Conservation (phyloP, 2,797 vertebrate genomes). For the Syngnathus acus region DNA sequence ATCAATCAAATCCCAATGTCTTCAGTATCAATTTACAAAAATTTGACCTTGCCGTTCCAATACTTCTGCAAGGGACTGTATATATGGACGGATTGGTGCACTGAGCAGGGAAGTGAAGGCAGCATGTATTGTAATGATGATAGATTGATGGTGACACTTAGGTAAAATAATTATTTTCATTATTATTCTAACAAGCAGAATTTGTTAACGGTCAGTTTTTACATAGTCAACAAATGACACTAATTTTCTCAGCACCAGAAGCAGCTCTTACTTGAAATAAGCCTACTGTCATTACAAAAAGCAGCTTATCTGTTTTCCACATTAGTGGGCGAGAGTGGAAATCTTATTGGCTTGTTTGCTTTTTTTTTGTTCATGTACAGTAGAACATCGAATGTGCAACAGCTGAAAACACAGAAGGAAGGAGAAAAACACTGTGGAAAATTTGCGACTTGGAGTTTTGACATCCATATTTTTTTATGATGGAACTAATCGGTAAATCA, state of each 20-base stretch:
- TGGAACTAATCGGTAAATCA: conserved; percentile 4
- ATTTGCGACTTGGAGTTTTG: not conserved
- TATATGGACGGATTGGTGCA: too few species aligned
- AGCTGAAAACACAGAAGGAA: conserved; percentile 3
- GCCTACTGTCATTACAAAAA: not conserved
- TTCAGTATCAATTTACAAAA: too few species aligned
- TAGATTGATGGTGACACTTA: not conserved
- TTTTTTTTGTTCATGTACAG: conserved; percentile 2
- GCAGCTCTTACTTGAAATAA: not conserved
- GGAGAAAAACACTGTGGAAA: conserved; percentile 1
- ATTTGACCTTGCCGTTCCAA: too few species aligned
- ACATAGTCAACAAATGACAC: not conserved
- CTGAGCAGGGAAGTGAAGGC: too few species aligned
- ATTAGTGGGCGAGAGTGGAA: conserved; percentile 37
- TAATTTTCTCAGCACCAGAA: not conserved
- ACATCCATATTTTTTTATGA: not conserved
- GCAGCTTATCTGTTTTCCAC: conserved; percentile 33
- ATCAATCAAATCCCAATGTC: too few species aligned
- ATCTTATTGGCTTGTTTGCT: conserved; percentile 15
- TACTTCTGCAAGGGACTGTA: too few species aligned
- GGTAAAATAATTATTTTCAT: not conserved
- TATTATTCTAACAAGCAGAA: not conserved
- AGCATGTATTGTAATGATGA: not conserved
- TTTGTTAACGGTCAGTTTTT: not conserved
- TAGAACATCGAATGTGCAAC: conserved; percentile 1